Percentiles rank a stretch among this genome's conserved stretches.
phyloP scores from a whole-genome alignment of 2,888 invertebrate genomes.

The Ormyrus labotus region DNA sequence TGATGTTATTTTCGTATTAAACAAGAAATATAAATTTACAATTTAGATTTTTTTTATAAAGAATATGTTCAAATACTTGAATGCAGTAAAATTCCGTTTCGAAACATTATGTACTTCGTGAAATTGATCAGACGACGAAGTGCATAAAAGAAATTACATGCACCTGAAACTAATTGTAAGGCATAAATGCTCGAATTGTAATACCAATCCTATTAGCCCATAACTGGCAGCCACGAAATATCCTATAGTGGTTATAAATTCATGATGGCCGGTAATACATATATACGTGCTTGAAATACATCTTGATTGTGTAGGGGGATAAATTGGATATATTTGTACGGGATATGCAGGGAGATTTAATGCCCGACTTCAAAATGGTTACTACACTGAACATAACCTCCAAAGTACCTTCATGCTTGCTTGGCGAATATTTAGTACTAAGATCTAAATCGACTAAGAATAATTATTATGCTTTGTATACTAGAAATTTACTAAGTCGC shows the following conservation, averaged over 20 bases:
- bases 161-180: too few relatives aligned
- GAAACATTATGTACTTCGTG: too few relatives aligned
- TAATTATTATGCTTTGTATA: conserved; percentile 29
- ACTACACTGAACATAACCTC: conserved; percentile 19
- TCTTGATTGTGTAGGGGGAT: conserved; percentile 44
- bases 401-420: conserved; percentile 3
- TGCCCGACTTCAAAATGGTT: conserved; percentile 37
- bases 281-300: conserved; percentile 23
- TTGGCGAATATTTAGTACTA: conserved; percentile 27
- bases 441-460: conserved; percentile 24
- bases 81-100: too few relatives aligned
- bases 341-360: conserved; percentile 39
- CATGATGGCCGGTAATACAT: conserved; percentile 17
- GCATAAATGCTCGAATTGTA: not conserved
- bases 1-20: too few relatives aligned
- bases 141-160: too few relatives aligned
- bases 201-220: not conserved
- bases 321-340: conserved; percentile 46
- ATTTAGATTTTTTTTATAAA: too few relatives aligned
- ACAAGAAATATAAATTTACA: too few relatives aligned
- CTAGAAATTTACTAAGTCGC: conserved; percentile 41
- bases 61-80: too few relatives aligned
- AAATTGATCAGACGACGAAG: too few relatives aligned
- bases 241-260: conserved; percentile 29
- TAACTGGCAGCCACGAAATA: not conserved